These are phyloP conservation scores for Heliconius melpomene DNA, from an alignment of 1,140 invertebrate genomes.

Conservation along the genomic window DNA sequence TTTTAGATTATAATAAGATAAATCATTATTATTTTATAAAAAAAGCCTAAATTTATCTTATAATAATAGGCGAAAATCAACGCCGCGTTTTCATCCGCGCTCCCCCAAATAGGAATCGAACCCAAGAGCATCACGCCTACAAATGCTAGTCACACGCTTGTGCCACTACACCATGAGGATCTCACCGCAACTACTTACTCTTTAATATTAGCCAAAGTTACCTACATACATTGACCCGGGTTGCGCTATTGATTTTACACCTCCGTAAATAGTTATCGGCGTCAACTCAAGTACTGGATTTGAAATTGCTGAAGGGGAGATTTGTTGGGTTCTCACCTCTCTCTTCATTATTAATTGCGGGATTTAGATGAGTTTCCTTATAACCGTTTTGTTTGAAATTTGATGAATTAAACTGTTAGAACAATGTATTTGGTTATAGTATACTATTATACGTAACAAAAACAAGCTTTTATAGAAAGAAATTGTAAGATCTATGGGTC, in stretches of 20 bases:
- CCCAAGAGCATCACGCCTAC: too few relatives aligned
- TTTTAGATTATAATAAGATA: too few relatives aligned
- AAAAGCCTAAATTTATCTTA: too few relatives aligned
- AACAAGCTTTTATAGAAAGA: too few relatives aligned
- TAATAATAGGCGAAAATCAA: background rate
- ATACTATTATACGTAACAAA: too few relatives aligned
- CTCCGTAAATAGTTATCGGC: slow-evolving; percentile 23
- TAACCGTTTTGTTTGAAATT: background rate
- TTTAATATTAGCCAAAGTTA: slow-evolving; percentile 2
- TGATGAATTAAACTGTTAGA: background rate
- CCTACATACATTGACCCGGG: background rate
- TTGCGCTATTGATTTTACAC: slow-evolving; percentile 25
- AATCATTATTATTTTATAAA: too few relatives aligned
- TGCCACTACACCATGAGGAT: too few relatives aligned
- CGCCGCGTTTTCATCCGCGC: too few relatives aligned
- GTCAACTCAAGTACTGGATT: slow-evolving; percentile 5
- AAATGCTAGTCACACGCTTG: too few relatives aligned
- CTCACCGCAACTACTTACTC: background rate
- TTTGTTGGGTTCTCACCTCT: slow-evolving; percentile 15
- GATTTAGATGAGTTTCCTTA: background rate
- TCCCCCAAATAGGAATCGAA: too few relatives aligned
- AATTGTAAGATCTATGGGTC: too few relatives aligned
- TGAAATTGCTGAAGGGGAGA: slow-evolving; percentile 13
- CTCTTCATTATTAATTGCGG: background rate
- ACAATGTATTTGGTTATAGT: background rate